A percentile compares a stretch with the other conserved stretches of the same genome.
Conservation (phyloP, 2,113 vertebrate genomes). For the Scatophagus argus region DNA sequence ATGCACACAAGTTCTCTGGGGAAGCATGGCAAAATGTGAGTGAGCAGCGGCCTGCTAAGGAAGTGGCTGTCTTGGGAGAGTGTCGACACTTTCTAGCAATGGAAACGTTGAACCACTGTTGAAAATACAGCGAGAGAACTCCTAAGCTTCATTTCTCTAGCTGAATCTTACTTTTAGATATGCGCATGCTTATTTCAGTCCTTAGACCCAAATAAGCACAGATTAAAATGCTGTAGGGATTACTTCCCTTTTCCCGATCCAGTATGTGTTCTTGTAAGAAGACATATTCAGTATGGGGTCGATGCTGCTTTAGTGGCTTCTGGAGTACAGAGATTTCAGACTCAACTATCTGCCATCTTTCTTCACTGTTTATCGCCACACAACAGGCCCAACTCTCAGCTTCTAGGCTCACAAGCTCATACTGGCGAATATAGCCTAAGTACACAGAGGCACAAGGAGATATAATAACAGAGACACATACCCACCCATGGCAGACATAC, state of each 20-base stretch:
- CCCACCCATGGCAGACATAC: conserved; percentile 9
- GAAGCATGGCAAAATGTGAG: neutral
- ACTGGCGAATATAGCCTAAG: conserved; percentile 30
- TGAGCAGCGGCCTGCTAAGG: conserved; percentile 21
- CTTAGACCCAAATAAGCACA: neutral
- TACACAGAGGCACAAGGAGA: conserved; percentile 23
- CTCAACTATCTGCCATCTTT: conserved; percentile 57
- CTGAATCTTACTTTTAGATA: conserved; percentile 14
- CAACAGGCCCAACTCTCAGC: conserved; percentile 49
- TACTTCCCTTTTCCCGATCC: conserved; percentile 14
- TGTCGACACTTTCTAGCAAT: neutral
- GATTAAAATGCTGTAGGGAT: conserved; percentile 16
- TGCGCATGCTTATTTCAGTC: conserved; percentile 10
- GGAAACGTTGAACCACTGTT: neutral
- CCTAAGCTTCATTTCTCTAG: neutral
- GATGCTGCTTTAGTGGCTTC: conserved; percentile 25
- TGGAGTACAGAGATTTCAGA: conserved; percentile 52
- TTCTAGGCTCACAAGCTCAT: conserved; percentile 46
- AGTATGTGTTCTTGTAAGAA: conserved; percentile 32
- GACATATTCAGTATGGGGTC: conserved; percentile 2
- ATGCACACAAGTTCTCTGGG: conserved; percentile 2
- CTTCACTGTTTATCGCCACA: conserved; percentile 48
- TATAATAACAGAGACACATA: conserved; percentile 35
- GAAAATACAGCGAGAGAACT: conserved; percentile 18
- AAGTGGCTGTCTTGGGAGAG: neutral